Conservation (phyloP, 2,888 invertebrate genomes). For the Dryadula phaetusa region DNA sequence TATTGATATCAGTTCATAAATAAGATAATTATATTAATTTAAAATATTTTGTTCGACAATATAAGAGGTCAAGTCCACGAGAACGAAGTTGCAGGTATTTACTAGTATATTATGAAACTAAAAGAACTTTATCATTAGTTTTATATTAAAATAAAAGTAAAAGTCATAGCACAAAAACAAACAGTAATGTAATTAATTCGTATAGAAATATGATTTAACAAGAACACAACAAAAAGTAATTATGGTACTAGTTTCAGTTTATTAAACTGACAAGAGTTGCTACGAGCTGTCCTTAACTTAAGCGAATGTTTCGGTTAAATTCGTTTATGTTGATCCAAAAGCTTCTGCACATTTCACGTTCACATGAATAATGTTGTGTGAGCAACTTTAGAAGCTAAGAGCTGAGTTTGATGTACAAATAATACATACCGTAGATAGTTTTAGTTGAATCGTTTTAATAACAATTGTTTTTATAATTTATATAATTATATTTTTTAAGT, state of each 20-base stretch:
- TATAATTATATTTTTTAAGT: too few species aligned
- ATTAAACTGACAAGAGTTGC: conserved; percentile 8
- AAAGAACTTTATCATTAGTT: too few species aligned
- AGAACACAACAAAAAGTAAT: not conserved
- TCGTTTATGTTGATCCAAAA: conserved; percentile 33
- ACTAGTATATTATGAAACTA: too few species aligned
- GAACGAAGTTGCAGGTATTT: too few species aligned
- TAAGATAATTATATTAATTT: too few species aligned
- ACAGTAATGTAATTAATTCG: too few species aligned
- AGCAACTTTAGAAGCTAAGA: conserved; percentile 7
- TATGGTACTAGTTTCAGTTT: not conserved
- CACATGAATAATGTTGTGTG: conserved; percentile 22
- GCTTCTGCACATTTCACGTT: conserved; percentile 21
- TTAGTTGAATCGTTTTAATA: not conserved
- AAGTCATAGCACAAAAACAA: too few species aligned
- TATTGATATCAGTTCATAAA: too few species aligned
- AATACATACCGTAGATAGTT: conserved; percentile 4
- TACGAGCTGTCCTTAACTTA: conserved; percentile 1
- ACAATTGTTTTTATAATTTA: not conserved
- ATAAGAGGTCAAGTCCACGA: too few species aligned
- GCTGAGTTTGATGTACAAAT: conserved; percentile 1
- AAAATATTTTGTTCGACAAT: too few species aligned
- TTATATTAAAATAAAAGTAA: too few species aligned
- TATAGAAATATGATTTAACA: not conserved
- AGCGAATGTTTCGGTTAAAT: conserved; percentile 21